phyloP scores from a whole-genome alignment of 2,888 invertebrate species.

The Trichogramma dendrolimi region DNA sequence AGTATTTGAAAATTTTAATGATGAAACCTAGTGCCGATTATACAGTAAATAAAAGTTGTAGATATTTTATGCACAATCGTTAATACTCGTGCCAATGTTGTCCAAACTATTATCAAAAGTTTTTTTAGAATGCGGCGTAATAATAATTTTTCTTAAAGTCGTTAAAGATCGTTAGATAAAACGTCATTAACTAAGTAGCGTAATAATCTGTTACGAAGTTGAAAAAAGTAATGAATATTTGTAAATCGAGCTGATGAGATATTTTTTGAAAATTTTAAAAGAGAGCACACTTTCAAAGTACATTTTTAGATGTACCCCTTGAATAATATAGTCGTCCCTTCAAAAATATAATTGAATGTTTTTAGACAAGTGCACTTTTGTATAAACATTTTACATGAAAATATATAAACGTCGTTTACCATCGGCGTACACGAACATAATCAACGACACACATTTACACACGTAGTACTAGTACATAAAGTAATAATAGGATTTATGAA shows the following conservation, averaged over 20 bases:
- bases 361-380: constrained; percentile 24
- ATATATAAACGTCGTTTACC: constrained; percentile 9
- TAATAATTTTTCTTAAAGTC: too few relatives aligned
- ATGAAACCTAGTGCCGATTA: constrained; percentile 20
- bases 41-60: too few relatives aligned
- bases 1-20: constrained; percentile 24
- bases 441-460: constrained; percentile 20
- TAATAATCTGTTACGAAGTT: too few relatives aligned
- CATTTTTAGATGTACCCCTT: constrained; percentile 5
- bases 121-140: too few relatives aligned
- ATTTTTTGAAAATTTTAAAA: neutral
- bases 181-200: too few relatives aligned
- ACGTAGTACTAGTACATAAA: constrained; percentile 19
- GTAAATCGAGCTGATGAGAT: too few relatives aligned
- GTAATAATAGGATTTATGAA: neutral
- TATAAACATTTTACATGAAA: constrained; percentile 17
- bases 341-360: constrained; percentile 14
- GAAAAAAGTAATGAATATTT: too few relatives aligned
- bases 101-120: too few relatives aligned
- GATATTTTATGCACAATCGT: too few relatives aligned
- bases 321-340: neutral
- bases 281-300: constrained; percentile 13
- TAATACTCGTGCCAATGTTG: too few relatives aligned
- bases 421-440: constrained; percentile 9
- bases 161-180: too few relatives aligned